Evolutionary conservation across 2,797 vertebrate genomes (phyloP).

Genomic region (Phrynocephalus guinanensis): DNA sequence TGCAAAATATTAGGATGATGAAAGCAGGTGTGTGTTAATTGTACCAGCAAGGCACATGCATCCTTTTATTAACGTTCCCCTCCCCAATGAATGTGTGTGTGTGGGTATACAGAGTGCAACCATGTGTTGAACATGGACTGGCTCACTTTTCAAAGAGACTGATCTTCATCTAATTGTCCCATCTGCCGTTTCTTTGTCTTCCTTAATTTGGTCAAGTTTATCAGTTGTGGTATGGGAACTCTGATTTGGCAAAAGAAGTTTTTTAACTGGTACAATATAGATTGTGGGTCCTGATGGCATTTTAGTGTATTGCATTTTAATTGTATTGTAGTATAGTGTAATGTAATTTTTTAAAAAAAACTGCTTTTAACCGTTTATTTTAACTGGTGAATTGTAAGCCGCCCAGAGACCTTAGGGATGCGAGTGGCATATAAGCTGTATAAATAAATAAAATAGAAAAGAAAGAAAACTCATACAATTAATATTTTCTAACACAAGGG

Average conservation of each 20-base stretch:
- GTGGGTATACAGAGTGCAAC: constrained; percentile 28
- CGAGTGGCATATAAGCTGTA: too few species aligned
- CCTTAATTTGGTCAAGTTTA: constrained; percentile 42
- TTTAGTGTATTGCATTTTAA: too few species aligned
- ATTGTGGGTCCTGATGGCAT: too few species aligned
- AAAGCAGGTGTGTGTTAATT: constrained; percentile 11
- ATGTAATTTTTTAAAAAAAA: too few species aligned
- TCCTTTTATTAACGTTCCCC: neutral
- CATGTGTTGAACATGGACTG: constrained; percentile 37
- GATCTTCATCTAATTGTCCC: constrained; percentile 37
- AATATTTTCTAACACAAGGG: constrained; percentile 55
- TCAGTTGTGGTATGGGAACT: constrained; percentile 8
- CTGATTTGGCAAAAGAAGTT: constrained; percentile 10
- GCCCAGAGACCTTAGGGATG: too few species aligned
- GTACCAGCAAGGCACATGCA: neutral
- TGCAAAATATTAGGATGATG: constrained; percentile 50
- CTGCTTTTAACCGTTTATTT: too few species aligned
- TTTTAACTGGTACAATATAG: too few species aligned
- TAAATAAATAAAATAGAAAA: too few species aligned
- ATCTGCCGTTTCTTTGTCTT: constrained; percentile 3
- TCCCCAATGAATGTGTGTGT: constrained; percentile 53
- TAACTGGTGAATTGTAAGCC: too few species aligned
- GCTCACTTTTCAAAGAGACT: constrained; percentile 20
- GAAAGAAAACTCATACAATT: neutral
- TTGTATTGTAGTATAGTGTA: too few species aligned